Evolutionary conservation across 2,888 invertebrate genomes (phyloP).

Genomic region (Marronus borbonicus): DNA sequence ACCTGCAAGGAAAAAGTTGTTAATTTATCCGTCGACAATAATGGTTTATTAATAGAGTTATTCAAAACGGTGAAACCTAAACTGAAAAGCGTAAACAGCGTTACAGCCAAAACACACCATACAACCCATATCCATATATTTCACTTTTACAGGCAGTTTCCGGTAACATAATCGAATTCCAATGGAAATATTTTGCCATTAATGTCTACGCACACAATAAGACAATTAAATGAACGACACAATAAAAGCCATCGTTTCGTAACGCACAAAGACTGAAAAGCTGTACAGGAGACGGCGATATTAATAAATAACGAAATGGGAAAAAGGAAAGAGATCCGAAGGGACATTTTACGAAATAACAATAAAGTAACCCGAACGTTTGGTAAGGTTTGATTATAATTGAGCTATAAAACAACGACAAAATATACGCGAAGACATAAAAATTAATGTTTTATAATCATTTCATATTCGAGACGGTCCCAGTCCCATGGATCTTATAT

Average conservation of each 20-base stretch:
- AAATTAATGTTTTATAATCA: conserved; percentile 47
- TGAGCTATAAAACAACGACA: conserved; percentile 46
- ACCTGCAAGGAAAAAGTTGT: not conserved
- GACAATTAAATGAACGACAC: conserved; percentile 44
- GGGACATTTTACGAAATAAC: conserved; percentile 39
- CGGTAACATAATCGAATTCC: conserved; percentile 42
- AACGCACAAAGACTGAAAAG: conserved; percentile 42
- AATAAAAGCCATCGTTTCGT: conserved; percentile 39
- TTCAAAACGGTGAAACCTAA: conserved; percentile 7
- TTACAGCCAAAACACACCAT: conserved; percentile 4
- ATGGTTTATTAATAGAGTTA: conserved; percentile 17
- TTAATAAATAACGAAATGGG: conserved; percentile 40
- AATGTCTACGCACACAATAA: conserved; percentile 38
- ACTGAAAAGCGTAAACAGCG: not conserved
- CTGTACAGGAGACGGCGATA: conserved; percentile 22
- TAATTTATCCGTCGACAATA: not conserved
- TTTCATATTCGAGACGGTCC: conserved; percentile 40
- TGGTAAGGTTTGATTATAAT: conserved; percentile 43
- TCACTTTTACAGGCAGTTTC: conserved; percentile 38
- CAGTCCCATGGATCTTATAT: conserved; percentile 29
- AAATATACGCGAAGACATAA: conserved; percentile 42
- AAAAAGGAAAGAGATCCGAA: conserved; percentile 13
- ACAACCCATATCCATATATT: conserved; percentile 1
- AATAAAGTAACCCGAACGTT: conserved; percentile 40
- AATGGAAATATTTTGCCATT: conserved; percentile 42